Conservation (phyloP, 2,113 vertebrate species). For the Coryphaenoides rupestris region DNA sequence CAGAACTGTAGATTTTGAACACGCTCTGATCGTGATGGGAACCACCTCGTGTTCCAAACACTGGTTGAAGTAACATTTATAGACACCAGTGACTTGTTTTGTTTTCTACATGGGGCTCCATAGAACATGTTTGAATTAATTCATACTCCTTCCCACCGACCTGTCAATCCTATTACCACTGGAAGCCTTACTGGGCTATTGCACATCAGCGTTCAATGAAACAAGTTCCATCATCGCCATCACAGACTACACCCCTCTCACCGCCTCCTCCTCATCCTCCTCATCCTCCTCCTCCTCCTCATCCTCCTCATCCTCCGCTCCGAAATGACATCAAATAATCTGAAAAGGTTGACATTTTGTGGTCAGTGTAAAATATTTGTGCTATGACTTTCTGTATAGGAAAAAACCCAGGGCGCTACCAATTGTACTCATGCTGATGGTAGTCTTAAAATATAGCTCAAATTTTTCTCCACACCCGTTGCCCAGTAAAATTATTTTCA, state of each 20-base stretch:
- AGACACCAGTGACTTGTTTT: neutral
- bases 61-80: neutral
- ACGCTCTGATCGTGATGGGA: neutral
- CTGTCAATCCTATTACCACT: neutral
- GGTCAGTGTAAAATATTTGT: constrained; percentile 66
- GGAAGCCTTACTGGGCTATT: constrained; percentile 10
- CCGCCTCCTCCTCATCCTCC: constrained; percentile 14
- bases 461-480: constrained; percentile 52
- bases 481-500: constrained; percentile 59
- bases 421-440: constrained; percentile 37
- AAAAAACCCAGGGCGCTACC: constrained; percentile 66
- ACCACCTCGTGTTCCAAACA: neutral
- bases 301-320: too few species aligned
- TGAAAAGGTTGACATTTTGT: constrained; percentile 54
- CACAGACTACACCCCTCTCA: constrained; percentile 20
- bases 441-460: constrained; percentile 76
- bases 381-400: constrained; percentile 68
- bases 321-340: constrained; percentile 71
- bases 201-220: constrained; percentile 36
- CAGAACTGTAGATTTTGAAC: neutral
- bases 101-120: too few species aligned
- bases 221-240: constrained; percentile 30
- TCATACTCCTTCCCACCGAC: too few species aligned
- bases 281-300: too few species aligned
- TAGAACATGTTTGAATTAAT: too few species aligned